Base-by-base conservation (phyloP, 2,888 invertebrate genomes). In the Rhingia campestris region DNA sequence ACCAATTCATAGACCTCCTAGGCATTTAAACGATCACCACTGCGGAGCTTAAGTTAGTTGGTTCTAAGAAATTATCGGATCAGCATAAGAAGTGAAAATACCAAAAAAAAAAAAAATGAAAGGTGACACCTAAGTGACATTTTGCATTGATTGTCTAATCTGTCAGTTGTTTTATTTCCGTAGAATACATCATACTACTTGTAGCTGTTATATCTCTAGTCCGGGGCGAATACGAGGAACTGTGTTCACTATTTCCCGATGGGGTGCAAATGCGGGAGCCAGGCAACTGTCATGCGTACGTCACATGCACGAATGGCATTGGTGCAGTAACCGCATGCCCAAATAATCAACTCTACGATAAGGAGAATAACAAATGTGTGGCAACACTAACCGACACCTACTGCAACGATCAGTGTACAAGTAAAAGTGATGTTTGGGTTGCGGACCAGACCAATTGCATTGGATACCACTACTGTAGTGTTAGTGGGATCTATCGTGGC, bases 241-340 rank as follows among this genome's bases (percentile, higher is more conserved):
- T 82, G 2, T 82, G 81, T 9, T 37, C n/a, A 6, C 59, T 66
- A 6, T 61, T 81, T 37, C 22, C 54, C n/a, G 87, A 82, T 39
- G 88, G 88, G 33, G 88, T 87, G 1, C 54, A 86, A 6, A 51
- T 91, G 6, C 88, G 88, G 0, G 86, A 88, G 32, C 90, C 90
- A 0, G 90, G 87, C 5, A 87, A 88, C 5, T 90, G 90, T 59
- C 54, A 87, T 22, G 82, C 89, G 54, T 90, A 88, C 73, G 89
- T 90, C 12, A 73, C 81, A 7, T 90, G 90, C 61, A 30, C 22
- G 3, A 77, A 85, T 7, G 79, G 70, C 3, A 53, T 69, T 2
- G 88, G 88, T 3, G 61, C 41, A 5, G 4, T 87, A 0, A 59
- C 70, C 2, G 59, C 54, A 6, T 90, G 90, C 30, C 56, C 39